phyloP scores from a whole-genome alignment of 2,888 invertebrate species.

The Pherbina coryleti region DNA sequence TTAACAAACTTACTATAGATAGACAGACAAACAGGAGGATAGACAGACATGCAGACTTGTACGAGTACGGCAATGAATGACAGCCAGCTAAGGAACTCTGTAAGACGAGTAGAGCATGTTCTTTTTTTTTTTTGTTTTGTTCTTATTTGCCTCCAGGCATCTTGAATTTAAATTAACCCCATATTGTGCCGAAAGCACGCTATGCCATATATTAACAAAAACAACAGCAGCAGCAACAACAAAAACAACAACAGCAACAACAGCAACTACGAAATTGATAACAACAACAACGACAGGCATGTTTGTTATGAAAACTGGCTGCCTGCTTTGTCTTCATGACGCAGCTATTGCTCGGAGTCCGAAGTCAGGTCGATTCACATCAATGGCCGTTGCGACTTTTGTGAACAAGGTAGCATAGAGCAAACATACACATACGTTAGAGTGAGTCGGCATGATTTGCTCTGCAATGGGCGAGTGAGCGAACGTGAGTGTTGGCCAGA shows the following conservation, averaged over 20 bases:
- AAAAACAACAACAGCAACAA: conserved; percentile 40
- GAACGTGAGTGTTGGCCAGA: not conserved
- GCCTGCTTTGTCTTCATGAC: conserved; percentile 6
- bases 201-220: conserved; percentile 40
- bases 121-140: not conserved
- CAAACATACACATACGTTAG: conserved; percentile 24
- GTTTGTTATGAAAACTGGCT: not conserved
- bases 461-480: not conserved
- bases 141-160: conserved; percentile 1
- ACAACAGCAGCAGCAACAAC: conserved; percentile 36
- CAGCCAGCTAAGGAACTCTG: not conserved
- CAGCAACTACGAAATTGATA: conserved; percentile 41
- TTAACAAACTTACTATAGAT: not conserved
- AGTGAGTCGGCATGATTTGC: not conserved
- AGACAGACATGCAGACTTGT: not conserved
- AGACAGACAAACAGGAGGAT: not conserved
- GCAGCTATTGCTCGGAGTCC: not conserved
- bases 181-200: conserved; percentile 45
- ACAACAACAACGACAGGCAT: conserved; percentile 34
- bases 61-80: not conserved
- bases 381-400: conserved; percentile 34
- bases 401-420: conserved; percentile 47
- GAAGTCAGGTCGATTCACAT: conserved; percentile 16
- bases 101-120: not conserved
- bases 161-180: conserved; percentile 60